Evolutionary conservation across 1,140 invertebrate genomes (phyloP).

Genomic region (Camponotus pennsylvanicus): DNA sequence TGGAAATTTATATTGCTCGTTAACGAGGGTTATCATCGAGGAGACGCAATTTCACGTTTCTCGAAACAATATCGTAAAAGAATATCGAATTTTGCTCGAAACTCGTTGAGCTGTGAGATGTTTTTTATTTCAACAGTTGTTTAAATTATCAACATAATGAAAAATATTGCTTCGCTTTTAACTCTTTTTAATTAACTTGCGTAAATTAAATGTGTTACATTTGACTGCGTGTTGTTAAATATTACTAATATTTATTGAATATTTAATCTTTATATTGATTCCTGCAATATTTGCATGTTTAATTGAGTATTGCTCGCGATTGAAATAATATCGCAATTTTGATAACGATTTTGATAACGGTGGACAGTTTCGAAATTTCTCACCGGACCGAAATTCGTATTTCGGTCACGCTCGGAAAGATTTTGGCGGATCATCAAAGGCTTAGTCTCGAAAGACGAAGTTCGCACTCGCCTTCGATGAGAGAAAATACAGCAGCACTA

Average conservation of each 20-base stretch:
- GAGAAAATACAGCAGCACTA: slow-evolving; percentile 63
- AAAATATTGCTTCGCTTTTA: background rate
- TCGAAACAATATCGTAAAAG: background rate
- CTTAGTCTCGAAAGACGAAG: slow-evolving; percentile 68
- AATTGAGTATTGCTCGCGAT: background rate
- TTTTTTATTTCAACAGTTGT: background rate
- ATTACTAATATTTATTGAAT: slow-evolving; percentile 48
- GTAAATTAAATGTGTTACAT: background rate
- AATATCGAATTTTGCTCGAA: background rate
- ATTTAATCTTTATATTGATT: slow-evolving; percentile 40
- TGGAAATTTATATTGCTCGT: slow-evolving; percentile 44
- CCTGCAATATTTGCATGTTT: slow-evolving; percentile 31
- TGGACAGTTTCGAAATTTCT: background rate
- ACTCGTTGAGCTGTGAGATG: background rate
- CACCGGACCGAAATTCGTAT: slow-evolving; percentile 39
- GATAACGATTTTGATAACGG: background rate
- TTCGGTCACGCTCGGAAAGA: slow-evolving; percentile 73
- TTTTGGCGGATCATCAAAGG: slow-evolving; percentile 75
- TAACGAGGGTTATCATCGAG: background rate
- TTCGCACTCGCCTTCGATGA: slow-evolving; percentile 63
- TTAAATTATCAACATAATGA: slow-evolving; percentile 4
- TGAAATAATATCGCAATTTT: slow-evolving; percentile 39
- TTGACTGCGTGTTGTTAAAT: slow-evolving; percentile 13
- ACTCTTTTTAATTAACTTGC: slow-evolving; percentile 25
- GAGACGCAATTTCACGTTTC: background rate